These are phyloP conservation scores for Sphaerolaimus hirsutus DNA, from an alignment of 2,888 invertebrate genomes.

Conservation along the genomic window DNA sequence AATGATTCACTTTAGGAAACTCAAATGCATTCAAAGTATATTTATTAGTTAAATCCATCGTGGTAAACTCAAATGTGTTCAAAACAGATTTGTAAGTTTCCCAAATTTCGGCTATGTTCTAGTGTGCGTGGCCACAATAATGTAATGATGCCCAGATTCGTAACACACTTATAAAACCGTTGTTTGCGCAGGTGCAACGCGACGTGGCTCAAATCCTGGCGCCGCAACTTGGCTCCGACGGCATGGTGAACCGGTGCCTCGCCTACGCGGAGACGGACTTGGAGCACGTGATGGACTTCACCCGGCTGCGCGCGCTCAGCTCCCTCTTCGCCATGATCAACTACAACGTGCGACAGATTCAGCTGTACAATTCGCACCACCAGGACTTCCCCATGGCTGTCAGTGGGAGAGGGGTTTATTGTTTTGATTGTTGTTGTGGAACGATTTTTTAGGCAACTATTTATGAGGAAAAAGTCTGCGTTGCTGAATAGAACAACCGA, in stretches of 20 bases:
- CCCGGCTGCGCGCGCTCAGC: slow-evolving; percentile 71
- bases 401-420: too few species aligned
- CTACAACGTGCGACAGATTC: slow-evolving; percentile 55
- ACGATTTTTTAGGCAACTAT: neutral
- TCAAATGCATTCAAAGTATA: too few species aligned
- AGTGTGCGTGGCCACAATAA: too few species aligned
- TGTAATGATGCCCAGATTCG: too few species aligned
- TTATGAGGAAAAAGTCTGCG: too few species aligned
- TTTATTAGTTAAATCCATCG: too few species aligned
- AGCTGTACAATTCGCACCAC: slow-evolving; percentile 74
- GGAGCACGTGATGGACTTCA: slow-evolving; percentile 97
- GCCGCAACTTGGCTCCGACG: slow-evolving; percentile 66
- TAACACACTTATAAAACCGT: neutral
- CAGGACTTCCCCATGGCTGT: slow-evolving; percentile 64
- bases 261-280: slow-evolving; percentile 62
- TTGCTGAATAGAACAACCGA: too few species aligned
- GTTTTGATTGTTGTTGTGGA: slow-evolving; percentile 1
- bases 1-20: too few species aligned
- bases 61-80: too few species aligned
- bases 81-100: too few species aligned
- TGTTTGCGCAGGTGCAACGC: slow-evolving; percentile 43
- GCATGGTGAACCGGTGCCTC: slow-evolving; percentile 66
- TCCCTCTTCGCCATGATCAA: slow-evolving; percentile 94
- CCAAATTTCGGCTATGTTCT: too few species aligned
- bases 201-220: slow-evolving; percentile 63